These are phyloP conservation scores for Heterocephalus glaber DNA, from an alignment of 2,113 vertebrate genomes.

Conservation along the genomic window DNA sequence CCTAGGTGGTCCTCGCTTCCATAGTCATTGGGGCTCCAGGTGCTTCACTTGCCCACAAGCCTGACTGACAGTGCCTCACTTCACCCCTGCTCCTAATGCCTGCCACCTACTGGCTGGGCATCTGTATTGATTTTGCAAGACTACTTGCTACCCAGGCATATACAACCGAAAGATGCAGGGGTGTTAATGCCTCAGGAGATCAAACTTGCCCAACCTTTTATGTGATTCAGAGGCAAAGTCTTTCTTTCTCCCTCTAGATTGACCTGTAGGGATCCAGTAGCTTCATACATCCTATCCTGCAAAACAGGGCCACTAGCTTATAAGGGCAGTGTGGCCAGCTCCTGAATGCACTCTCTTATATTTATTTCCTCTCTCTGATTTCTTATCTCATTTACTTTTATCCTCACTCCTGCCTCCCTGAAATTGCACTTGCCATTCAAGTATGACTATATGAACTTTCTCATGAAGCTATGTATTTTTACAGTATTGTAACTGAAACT, in stretches of 20 bases:
- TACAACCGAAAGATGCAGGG: background rate
- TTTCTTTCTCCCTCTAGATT: background rate
- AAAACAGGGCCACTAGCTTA: background rate
- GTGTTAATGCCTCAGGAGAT: background rate
- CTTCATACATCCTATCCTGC: background rate
- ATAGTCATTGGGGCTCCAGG: rapidly evolving
- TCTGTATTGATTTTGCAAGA: background rate
- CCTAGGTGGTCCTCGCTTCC: no score
- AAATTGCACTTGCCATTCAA: background rate
- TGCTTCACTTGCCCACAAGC: background rate
- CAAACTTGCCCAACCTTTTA: background rate
- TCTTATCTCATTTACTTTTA: background rate
- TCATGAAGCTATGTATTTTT: background rate
- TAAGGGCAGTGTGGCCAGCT: background rate
- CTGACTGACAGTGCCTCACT: no score
- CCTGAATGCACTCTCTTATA: background rate
- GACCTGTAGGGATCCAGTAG: background rate
- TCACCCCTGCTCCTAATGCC: background rate
- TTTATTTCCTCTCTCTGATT: background rate
- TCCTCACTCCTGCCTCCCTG: background rate
- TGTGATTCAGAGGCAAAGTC: background rate
- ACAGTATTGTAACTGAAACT: background rate
- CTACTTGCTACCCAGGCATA: background rate
- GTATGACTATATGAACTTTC: background rate
- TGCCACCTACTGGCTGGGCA: background rate